phyloP scores from a whole-genome alignment of 2,888 invertebrate species.

The Aspidiotus rigidus region DNA sequence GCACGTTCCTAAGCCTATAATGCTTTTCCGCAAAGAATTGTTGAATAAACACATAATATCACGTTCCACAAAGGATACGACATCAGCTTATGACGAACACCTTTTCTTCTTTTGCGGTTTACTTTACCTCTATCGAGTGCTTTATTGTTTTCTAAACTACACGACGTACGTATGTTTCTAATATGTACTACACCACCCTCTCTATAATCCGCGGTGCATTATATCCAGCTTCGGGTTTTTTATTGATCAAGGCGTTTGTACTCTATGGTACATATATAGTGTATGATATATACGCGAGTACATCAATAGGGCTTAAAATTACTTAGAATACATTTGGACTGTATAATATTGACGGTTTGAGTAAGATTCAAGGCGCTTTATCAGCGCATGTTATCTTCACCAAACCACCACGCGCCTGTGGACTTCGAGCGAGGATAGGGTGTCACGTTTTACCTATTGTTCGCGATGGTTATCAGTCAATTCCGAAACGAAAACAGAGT shows the following conservation, averaged over 20 bases:
- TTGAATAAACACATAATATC: too few species aligned
- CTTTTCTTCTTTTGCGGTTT: too few species aligned
- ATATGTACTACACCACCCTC: neutral
- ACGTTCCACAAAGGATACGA: too few species aligned
- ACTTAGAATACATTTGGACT: slow-evolving; percentile 11
- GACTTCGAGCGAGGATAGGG: slow-evolving; percentile 18
- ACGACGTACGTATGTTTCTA: too few species aligned
- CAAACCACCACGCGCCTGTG: slow-evolving; percentile 22
- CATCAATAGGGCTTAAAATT: slow-evolving; percentile 15
- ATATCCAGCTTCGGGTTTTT: neutral
- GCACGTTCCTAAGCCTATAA: too few species aligned
- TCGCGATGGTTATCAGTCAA: slow-evolving; percentile 30
- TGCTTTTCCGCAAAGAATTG: too few species aligned
- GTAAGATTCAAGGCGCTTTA: slow-evolving; percentile 8
- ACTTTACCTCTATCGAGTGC: too few species aligned
- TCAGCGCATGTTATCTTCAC: slow-evolving; percentile 18
- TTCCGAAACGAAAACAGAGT: slow-evolving; percentile 29
- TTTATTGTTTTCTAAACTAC: too few species aligned
- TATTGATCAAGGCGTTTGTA: slow-evolving; percentile 5
- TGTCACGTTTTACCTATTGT: slow-evolving; percentile 33
- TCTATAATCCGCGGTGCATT: slow-evolving; percentile 2
- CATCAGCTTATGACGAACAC: too few species aligned
- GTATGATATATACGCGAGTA: too few species aligned
- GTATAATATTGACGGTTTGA: neutral
- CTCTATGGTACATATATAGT: too few species aligned